phyloP scores from a whole-genome alignment of 2,113 vertebrate genomes.

The Variabilichromis moorii region DNA sequence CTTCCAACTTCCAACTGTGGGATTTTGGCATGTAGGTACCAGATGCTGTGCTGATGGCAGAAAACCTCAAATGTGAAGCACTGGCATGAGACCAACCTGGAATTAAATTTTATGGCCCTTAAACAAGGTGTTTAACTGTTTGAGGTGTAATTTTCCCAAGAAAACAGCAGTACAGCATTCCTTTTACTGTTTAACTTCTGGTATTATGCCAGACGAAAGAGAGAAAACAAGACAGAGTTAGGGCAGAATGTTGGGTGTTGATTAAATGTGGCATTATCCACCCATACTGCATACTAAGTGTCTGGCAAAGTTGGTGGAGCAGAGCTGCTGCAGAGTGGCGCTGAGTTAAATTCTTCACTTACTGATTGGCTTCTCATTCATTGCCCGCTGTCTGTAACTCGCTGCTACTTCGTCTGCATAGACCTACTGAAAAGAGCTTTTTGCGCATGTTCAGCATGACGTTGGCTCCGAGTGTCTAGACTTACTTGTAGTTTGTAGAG shows the following conservation, averaged over 20 bases:
- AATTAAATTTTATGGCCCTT: constrained; percentile 37
- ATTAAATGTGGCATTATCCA: background rate
- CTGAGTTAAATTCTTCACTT: background rate
- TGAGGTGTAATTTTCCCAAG: constrained; percentile 9
- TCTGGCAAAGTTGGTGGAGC: background rate
- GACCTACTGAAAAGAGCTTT: background rate
- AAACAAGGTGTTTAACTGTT: constrained; percentile 51
- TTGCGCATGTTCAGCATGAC: background rate
- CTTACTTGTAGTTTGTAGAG: background rate
- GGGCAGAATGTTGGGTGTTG: background rate
- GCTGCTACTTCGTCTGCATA: background rate
- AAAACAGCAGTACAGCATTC: background rate
- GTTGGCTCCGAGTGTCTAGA: background rate
- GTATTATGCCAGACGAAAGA: background rate
- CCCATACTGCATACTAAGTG: background rate
- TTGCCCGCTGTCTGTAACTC: background rate
- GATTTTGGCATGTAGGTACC: background rate
- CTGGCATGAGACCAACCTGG: constrained; percentile 13
- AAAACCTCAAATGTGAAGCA: background rate
- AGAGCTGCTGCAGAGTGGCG: background rate
- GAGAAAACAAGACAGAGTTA: background rate
- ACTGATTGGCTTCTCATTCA: background rate
- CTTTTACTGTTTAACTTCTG: background rate
- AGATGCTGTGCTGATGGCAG: background rate
- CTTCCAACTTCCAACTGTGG: background rate